Base-by-base conservation (phyloP, 1,140 invertebrate species). In the Bombus breviceps region DNA sequence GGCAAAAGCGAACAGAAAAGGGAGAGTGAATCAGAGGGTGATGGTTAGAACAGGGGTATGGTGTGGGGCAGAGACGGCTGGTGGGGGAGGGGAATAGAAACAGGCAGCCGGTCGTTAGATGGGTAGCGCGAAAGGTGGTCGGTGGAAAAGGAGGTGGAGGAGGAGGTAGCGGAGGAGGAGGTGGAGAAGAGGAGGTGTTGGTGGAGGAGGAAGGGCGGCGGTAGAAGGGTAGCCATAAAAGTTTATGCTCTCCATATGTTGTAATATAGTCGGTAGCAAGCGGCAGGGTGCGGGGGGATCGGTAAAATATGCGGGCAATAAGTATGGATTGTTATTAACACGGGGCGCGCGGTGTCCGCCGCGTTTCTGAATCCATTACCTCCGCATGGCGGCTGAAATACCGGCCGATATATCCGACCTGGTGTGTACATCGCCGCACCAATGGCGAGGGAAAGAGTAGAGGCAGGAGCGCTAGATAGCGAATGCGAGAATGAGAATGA, bases 311-410 rank as follows among this genome's bases (percentile, higher is more conserved):
- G 94, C 94, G 92, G 92, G 95, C 94, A 95, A 95, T 95, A 95
- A 95, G 95, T 95, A 95, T 95, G 94, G 95, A 95, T 95, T 95
- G 95, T 95, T 95, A 95, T 95, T 95, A 95, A 95, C 95, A 95
- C 95, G 93, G 94, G 94, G 94, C 92, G 92, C 93, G 92, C 94
- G 93, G 94, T 95, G 93, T 94, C 94, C 94, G 93, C 92, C 92
- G 94, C 94, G 93, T 93, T 95, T 95, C 95, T 95, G 94, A 95
- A 95, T 95, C 95, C 95, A 95, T 95, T 95, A 95, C 94, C 94
- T 95, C 94, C 91, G 95, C 94, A 95, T 95, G 95, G 94, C 93
- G 95, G 94, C 94, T 95, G 93, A 95, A 95, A 95, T 95, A 95
- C 95, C 93, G 94, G 90, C 94, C 94, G 94, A 94, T 95, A 95